Evolutionary conservation across 2,797 vertebrate species (phyloP).

Genomic region (Labroides dimidiatus): DNA sequence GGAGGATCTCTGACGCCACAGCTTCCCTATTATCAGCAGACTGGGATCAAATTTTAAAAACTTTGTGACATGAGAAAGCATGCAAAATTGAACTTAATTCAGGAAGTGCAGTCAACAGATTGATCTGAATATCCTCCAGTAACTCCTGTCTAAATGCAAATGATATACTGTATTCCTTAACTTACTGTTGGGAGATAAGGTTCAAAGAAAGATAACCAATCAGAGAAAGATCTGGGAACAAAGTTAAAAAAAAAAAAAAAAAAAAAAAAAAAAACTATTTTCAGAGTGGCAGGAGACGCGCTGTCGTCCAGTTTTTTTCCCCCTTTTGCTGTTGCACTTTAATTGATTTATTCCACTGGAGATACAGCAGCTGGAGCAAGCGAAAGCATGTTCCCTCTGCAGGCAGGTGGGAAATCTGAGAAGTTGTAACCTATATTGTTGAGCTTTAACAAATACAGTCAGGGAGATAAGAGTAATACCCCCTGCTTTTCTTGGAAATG

Average conservation of each 20-base stretch:
- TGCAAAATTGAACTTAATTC: slow-evolving; percentile 44
- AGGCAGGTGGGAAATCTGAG: slow-evolving; percentile 72
- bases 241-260: slow-evolving; percentile 37
- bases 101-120: slow-evolving; percentile 16
- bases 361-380: slow-evolving; percentile 59
- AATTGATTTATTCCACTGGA: slow-evolving; percentile 75
- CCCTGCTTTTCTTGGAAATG: slow-evolving; percentile 77
- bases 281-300: slow-evolving; percentile 44
- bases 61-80: slow-evolving; percentile 25
- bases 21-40: slow-evolving; percentile 37
- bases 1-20: slow-evolving; percentile 13
- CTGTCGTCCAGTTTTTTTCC: slow-evolving; percentile 41
- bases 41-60: slow-evolving; percentile 40
- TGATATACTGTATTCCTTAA: slow-evolving; percentile 32
- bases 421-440: slow-evolving; percentile 73
- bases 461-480: slow-evolving; percentile 78
- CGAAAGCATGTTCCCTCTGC: slow-evolving; percentile 54
- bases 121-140: slow-evolving; percentile 34
- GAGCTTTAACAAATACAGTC: slow-evolving; percentile 75
- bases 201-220: slow-evolving; percentile 54
- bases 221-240: slow-evolving; percentile 42
- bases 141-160: slow-evolving; percentile 57
- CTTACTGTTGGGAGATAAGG: slow-evolving; percentile 29
- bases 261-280: slow-evolving; percentile 44
- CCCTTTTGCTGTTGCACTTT: slow-evolving; percentile 52